Conservation (phyloP, 2,113 vertebrate genomes). For the Takifugu bimaculatus region DNA sequence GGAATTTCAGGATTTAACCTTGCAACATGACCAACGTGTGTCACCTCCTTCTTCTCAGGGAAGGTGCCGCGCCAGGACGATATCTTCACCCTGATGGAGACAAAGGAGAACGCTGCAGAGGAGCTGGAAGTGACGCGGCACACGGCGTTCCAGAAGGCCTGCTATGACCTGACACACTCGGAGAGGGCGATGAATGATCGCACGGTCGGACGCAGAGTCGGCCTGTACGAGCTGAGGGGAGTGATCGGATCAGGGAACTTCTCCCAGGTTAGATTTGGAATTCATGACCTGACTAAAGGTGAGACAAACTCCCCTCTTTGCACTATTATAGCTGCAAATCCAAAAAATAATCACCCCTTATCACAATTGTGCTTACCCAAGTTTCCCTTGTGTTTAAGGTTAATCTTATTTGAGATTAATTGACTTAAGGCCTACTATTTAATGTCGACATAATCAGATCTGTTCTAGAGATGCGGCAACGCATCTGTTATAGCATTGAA, state of each 20-base stretch:
- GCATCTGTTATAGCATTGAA: too few species aligned
- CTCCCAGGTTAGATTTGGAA: conserved; percentile 72
- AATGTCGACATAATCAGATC: too few species aligned
- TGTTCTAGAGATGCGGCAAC: too few species aligned
- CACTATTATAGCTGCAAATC: not conserved
- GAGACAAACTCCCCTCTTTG: conserved; percentile 15
- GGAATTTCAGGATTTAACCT: too few species aligned
- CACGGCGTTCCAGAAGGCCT: conserved; percentile 60
- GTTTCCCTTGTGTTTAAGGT: too few species aligned
- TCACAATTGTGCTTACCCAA: too few species aligned
- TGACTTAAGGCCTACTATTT: too few species aligned
- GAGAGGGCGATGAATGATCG: conserved; percentile 63
- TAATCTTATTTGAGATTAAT: too few species aligned
- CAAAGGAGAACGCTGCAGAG: conserved; percentile 14
- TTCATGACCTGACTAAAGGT: conserved; percentile 77
- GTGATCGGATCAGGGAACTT: conserved; percentile 76
- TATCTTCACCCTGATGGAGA: conserved; percentile 3
- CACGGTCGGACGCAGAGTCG: conserved; percentile 62
- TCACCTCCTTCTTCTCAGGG: conserved; percentile 40
- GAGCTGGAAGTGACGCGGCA: conserved; percentile 18
- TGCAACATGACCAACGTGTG: not conserved
- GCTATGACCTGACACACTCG: conserved; percentile 62
- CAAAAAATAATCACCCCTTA: too few species aligned
- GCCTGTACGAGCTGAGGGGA: conserved; percentile 72
- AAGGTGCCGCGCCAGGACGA: conserved; percentile 12